phyloP scores from a whole-genome alignment of 2,797 vertebrate species.

The Ceyx erithaca region DNA sequence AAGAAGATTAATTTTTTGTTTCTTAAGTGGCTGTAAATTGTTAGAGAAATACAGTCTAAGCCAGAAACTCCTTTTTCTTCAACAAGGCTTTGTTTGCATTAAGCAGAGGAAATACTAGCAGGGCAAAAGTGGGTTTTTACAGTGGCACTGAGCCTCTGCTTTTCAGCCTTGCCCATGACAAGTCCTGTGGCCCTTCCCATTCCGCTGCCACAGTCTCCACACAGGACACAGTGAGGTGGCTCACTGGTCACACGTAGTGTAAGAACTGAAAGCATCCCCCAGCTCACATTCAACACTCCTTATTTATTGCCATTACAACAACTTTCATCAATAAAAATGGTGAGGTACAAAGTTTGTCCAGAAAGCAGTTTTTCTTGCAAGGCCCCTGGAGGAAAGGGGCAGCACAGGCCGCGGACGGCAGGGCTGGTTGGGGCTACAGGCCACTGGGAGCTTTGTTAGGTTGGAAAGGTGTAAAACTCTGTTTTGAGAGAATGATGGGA shows the following conservation, averaged over 20 bases:
- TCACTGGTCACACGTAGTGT: rapidly evolving
- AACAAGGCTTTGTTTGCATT: background rate
- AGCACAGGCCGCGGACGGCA: rapidly evolving
- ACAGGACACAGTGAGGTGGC: background rate
- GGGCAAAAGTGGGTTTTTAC: background rate
- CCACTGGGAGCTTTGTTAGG: background rate
- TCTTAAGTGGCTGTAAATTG: background rate
- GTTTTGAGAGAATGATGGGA: background rate
- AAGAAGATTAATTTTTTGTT: background rate
- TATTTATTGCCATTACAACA: background rate
- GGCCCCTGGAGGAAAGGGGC: background rate
- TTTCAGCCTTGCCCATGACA: background rate
- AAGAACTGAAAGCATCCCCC: background rate
- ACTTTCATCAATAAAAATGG: background rate
- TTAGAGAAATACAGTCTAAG: background rate
- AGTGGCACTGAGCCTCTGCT: background rate
- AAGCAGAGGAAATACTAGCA: background rate
- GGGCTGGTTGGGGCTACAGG: background rate
- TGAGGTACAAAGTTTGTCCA: background rate
- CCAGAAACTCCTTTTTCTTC: background rate
- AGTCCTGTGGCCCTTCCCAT: background rate
- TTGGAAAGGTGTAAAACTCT: background rate
- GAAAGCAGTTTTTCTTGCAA: background rate
- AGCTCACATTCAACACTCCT: background rate
- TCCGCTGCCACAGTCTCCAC: background rate